Evolutionary conservation across 64 coral and sea anemone species (phyloP).

Genomic region (Pocillopora damicornis): DNA sequence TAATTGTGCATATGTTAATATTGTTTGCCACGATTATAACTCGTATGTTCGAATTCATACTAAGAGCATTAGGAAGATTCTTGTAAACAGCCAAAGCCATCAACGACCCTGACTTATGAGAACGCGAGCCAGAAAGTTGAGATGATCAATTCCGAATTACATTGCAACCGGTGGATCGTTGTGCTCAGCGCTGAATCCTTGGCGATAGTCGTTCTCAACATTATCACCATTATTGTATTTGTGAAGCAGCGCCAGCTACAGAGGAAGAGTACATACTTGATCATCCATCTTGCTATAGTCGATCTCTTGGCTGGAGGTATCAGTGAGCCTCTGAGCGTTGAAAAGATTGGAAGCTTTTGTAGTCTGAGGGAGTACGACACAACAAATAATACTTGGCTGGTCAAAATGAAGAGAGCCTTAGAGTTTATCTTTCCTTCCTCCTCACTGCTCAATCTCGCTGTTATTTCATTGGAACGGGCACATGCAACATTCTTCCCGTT

Average conservation of each 20-base stretch:
- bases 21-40: no score
- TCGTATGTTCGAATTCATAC: no score
- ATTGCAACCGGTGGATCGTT: not conserved
- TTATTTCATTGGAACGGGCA: not conserved
- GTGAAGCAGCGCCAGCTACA: not conserved
- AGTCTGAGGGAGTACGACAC: not conserved
- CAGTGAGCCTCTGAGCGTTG: not conserved
- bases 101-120: no score
- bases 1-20: no score
- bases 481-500: not conserved
- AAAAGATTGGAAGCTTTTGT: not conserved
- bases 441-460: not conserved
- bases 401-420: not conserved
- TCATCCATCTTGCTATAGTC: not conserved
- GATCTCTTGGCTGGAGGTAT: not conserved
- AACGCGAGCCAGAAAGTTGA: not conserved
- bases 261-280: not conserved
- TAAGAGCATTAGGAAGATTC: no score
- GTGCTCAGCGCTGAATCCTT: not conserved
- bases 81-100: no score
- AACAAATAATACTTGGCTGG: not conserved
- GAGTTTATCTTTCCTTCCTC: not conserved
- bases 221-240: not conserved
- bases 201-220: not conserved
- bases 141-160: not conserved